Base-by-base conservation (phyloP, 2,113 vertebrate species). In the Pedionomus torquatus region DNA sequence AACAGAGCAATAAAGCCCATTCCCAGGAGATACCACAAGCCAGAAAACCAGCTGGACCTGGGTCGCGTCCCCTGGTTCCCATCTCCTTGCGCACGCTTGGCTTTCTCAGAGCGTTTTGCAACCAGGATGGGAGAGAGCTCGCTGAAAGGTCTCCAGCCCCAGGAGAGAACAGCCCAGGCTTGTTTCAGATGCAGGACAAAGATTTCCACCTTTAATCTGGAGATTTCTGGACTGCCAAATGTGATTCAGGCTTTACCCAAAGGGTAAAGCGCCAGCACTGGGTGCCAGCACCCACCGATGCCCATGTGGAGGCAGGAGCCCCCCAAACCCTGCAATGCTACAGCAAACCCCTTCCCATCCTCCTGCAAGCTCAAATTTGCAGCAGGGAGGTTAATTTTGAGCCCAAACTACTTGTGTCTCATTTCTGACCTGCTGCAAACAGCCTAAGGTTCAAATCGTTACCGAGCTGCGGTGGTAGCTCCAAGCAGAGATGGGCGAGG, bases 61-160 rank as follows among this genome's bases (percentile, higher is more conserved):
- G 35, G 54, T 3, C 1, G 0, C 0, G 0, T 13, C 58, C 44
- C 9, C 39, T 16, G 21, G 31, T 33, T 14, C 4, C 0, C 6
- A 1, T 35, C 70, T 74, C 69, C 49, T 39, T 1, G 1, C 20
- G 14, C 46, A 4, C 5, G 11, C 35, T 78, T 52, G 1, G 4
- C 2, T 60, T 54, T 39, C 52, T 46, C 68, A 28, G 48, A 46
- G 33, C n/a, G 19, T 49, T 49, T 49, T 41, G 7, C 24, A 83
- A n/a, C 9, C 66, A 80, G 52, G 35, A 37, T 17, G n/a, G 52
- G 28, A 78, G 33, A 91, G 18, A 75, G 13, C 37, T 4, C 23
- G 37, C 70, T 25, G 68, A 58, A 83, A 71, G 39, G 25, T 23
- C 76, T 46, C 85, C 66, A 94, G 28, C 11, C 28, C 57, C 19